These are phyloP conservation scores for Xiphydria camelus DNA, from an alignment of 2,888 invertebrate species.

Conservation along the genomic window DNA sequence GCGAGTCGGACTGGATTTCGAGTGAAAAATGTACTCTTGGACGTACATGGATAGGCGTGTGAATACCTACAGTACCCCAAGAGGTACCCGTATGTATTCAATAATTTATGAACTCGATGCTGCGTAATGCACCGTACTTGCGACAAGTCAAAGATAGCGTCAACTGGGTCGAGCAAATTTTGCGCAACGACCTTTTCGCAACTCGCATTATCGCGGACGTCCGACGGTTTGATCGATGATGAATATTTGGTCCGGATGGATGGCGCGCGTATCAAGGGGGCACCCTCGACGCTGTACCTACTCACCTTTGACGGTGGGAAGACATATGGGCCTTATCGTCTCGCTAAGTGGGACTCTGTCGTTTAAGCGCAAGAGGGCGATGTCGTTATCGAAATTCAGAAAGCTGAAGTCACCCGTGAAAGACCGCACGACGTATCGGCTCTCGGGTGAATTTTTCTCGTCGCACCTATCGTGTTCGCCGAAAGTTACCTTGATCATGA, in stretches of 20 bases:
- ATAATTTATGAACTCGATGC: conserved; percentile 33
- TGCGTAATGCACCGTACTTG: conserved; percentile 27
- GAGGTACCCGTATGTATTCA: conserved; percentile 41
- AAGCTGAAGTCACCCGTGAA: conserved; percentile 81
- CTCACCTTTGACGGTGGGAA: conserved; percentile 71
- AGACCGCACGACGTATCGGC: conserved; percentile 72
- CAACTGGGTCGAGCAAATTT: conserved; percentile 26
- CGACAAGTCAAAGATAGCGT: no score
- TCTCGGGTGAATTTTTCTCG: conserved; percentile 72
- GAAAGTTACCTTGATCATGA: conserved; percentile 87
- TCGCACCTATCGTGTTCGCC: conserved; percentile 86
- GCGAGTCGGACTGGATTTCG: no score
- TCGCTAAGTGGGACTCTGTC: conserved; percentile 79
- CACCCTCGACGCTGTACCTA: no score
- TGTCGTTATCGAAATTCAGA: conserved; percentile 86
- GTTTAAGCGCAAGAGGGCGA: conserved; percentile 79
- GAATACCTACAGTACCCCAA: no score
- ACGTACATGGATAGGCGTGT: no score
- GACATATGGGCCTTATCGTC: conserved; percentile 79
- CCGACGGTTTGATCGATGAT: no score
- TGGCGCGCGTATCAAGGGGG: no score
- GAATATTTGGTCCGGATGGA: no score
- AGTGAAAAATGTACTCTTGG: no score
- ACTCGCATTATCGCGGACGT: no score
- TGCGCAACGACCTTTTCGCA: no score